Evolutionary conservation across 2,113 vertebrate species (phyloP), one percentile per base, ranked within the genome.

Genomic region (Elaphurus davidianus): DNA sequence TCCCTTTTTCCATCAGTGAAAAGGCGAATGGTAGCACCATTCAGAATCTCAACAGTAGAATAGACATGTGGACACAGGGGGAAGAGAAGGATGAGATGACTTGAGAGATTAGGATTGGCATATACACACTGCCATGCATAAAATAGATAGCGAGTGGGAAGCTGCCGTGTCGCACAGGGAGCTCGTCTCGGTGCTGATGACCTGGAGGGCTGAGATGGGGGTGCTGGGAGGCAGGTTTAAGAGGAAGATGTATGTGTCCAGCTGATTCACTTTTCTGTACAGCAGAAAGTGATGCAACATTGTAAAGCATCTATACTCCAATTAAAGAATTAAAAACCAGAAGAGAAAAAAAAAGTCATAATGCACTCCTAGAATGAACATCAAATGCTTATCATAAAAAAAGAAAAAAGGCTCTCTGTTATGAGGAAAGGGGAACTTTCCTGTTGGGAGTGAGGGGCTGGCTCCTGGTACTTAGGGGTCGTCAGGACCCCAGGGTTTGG

Each of bases 61-160:
- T 36, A 76, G 71, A 25, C 71, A 43, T 13, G 11, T 27, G 71
- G 71, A 43, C 71, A 43, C 71, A 25, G 36, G 1, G 36, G 71
- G 36, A 25, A 25, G 21, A 43, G n/a, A 71, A 71, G 36, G 71
- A 12, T 76, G 36, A 76, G 21, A 43, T 27, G 71, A 76, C 25
- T 0, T 13, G 71, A 76, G 71, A 76, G n/a, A n/a, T n/a, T n/a
- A n/a, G 71, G 71, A 76, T 27, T 43, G 21, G 12, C 36, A 2
- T 40, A 25, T 40, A 25, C 21, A 25, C 21, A 14, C 36, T 25
- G 6, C 6, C 11, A 7, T 7, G 59, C 0, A 3, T 43, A 14
- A 76, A 43, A 43, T 14, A 14, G 36, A 74, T 40, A 74, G 36
- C 19, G 13, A 76, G 36, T 14, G 3, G 28, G 28, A 76, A 7